Percentiles rank a stretch among this genome's conserved stretches.
Conservation (phyloP, 2,113 vertebrate species). For the Felis chaus region DNA sequence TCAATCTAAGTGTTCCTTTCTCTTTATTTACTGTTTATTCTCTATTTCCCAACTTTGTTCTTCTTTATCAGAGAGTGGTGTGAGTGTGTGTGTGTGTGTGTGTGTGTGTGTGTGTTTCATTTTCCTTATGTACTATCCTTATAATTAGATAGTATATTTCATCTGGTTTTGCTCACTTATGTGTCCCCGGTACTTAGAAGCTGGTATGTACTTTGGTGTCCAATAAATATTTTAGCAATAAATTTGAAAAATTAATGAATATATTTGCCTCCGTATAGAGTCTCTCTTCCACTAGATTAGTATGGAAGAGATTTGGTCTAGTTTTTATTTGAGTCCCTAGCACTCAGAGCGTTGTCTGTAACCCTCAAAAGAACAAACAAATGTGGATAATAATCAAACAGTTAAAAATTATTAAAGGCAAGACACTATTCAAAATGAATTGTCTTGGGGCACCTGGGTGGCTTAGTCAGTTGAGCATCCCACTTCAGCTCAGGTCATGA, state of each 20-base stretch:
- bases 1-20: background rate
- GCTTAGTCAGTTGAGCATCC: too few relatives aligned
- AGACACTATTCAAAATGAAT: background rate
- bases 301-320: background rate
- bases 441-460: background rate
- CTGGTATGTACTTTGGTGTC: background rate
- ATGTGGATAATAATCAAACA: background rate
- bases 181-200: background rate
- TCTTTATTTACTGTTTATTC: background rate
- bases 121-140: background rate
- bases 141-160: background rate
- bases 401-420: background rate
- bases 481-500: too few relatives aligned
- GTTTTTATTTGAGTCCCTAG: background rate
- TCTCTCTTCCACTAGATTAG: background rate
- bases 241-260: background rate
- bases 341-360: background rate
- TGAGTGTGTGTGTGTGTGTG: background rate
- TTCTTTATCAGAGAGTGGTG: background rate
- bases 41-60: background rate
- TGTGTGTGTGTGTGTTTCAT: background rate
- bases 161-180: background rate
- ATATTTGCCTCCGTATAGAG: background rate
- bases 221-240: background rate
- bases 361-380: background rate